These are phyloP conservation scores for Gadus chalcogrammus DNA, from an alignment of 2,113 vertebrate species.

Conservation along the genomic window DNA sequence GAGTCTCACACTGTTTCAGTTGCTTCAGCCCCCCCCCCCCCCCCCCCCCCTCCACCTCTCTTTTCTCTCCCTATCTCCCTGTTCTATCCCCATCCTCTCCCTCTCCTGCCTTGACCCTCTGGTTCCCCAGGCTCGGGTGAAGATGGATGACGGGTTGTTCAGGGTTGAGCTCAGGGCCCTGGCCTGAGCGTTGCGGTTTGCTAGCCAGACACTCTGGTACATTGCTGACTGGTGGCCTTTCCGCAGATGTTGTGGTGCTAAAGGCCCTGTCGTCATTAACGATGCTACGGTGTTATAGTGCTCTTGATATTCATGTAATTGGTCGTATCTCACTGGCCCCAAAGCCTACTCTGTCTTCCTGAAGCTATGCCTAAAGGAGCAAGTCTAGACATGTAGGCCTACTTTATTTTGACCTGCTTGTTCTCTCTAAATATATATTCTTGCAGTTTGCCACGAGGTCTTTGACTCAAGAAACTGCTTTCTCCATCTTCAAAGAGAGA, in stretches of 20 bases:
- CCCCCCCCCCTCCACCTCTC: not conserved
- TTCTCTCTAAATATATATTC: too few relatives aligned
- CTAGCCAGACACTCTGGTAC: constrained; percentile 14
- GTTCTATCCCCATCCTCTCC: not conserved
- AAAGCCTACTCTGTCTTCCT: too few relatives aligned
- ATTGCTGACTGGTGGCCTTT: constrained; percentile 20
- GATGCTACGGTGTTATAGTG: too few relatives aligned
- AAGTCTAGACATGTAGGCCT: too few relatives aligned
- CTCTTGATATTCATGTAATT: too few relatives aligned
- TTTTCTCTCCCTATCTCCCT: not conserved
- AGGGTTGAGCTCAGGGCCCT: constrained; percentile 13
- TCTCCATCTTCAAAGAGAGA: constrained; percentile 7
- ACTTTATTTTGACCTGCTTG: too few relatives aligned
- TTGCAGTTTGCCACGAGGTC: too few relatives aligned
- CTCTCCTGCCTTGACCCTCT: not conserved
- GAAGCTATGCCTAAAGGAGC: too few relatives aligned
- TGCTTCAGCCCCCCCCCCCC: not conserved
- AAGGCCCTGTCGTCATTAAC: too few relatives aligned
- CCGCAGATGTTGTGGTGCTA: too few relatives aligned
- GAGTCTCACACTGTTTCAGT: constrained; percentile 19
- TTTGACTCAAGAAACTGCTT: too few relatives aligned
- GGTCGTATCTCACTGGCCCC: too few relatives aligned
- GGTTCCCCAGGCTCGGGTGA: constrained; percentile 18
- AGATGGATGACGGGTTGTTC: constrained; percentile 26
- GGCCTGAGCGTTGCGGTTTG: not conserved